Conservation (phyloP, 2,113 vertebrate genomes). For the Nothoprocta pentlandii region DNA sequence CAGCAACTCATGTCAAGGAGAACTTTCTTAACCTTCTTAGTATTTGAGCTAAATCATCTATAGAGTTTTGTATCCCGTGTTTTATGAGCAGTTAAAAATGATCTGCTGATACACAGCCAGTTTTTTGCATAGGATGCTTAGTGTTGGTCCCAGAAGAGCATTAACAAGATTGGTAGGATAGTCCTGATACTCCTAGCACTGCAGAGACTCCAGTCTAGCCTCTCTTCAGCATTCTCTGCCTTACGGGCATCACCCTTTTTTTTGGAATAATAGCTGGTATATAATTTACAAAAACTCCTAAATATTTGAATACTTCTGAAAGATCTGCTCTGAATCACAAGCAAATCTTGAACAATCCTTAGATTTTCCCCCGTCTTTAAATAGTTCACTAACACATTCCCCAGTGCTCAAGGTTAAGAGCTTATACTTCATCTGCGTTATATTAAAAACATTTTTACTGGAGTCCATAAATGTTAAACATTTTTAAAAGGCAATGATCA, state of each 20-base stretch:
- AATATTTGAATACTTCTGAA: background rate
- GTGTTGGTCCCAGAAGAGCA: background rate
- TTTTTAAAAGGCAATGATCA: constrained; percentile 44
- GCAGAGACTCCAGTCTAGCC: background rate
- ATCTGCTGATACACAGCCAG: background rate
- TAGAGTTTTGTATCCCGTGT: background rate
- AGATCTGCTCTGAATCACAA: constrained; percentile 2
- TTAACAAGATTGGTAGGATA: background rate
- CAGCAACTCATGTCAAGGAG: background rate
- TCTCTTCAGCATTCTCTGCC: background rate
- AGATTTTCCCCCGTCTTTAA: background rate
- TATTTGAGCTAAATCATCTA: background rate
- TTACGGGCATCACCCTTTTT: background rate
- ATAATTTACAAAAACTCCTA: background rate
- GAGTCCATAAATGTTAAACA: constrained; percentile 38
- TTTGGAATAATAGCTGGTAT: constrained; percentile 15
- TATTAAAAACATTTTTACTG: constrained; percentile 74
- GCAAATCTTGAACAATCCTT: constrained; percentile 1
- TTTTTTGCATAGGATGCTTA: background rate
- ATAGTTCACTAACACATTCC: background rate
- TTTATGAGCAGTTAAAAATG: background rate
- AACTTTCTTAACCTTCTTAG: background rate
- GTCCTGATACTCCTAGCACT: background rate
- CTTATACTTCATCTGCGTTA: constrained; percentile 64
- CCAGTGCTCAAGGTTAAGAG: constrained; percentile 42